Evolutionary conservation across 1,140 invertebrate species (phyloP), one percentile per base, ranked within the genome.

Genomic region (Euura saliciscinereae): DNA sequence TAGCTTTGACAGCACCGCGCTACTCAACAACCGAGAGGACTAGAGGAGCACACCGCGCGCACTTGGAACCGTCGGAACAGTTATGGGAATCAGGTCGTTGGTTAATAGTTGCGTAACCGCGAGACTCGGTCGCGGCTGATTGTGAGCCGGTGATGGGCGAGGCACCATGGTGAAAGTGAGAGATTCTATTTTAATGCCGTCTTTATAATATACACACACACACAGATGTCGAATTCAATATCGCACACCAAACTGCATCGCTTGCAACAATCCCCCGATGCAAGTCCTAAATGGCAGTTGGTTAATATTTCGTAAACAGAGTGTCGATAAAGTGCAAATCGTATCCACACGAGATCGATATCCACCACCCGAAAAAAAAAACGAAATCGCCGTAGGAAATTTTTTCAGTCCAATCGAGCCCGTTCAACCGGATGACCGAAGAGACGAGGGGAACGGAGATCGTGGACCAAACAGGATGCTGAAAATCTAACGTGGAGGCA

Each of bases 1-100:
- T 59, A 8, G 51, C 51, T 59, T 59, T 59, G 51, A 59, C 13
- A 59, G 51, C 51, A 59, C 51, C 51, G 51, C 51, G 51, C 10
- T 59, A 8, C 13, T 59, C 51, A n/a, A 59, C 8, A 8, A n/a
- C 8, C 0, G 51, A 59, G 13, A 8, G 13, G 51, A 8, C 51
- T 59, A 8, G 51, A 4, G 10, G 51, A 59, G 28, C 28, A 28
- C 28, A 28, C 28, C 28, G 28, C 28, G 28, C 13, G 51, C 13
- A 59, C 51, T 59, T 59, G 51, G 51, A 59, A 59, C 51, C 10
- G 51, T n/a, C 8, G 75, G 75, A 75, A 78, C 79, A 77, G 77
- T 84, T 83, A 84, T 83, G 83, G 79, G 83, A 83, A 84, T 74
- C 78, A 80, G 79, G 81, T 80, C 80, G 79, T 77, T 66, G 73